Evolutionary conservation across 2,888 invertebrate genomes (phyloP), one percentile per base, ranked within the genome.

Genomic region (Drosophila kuntzei): DNA sequence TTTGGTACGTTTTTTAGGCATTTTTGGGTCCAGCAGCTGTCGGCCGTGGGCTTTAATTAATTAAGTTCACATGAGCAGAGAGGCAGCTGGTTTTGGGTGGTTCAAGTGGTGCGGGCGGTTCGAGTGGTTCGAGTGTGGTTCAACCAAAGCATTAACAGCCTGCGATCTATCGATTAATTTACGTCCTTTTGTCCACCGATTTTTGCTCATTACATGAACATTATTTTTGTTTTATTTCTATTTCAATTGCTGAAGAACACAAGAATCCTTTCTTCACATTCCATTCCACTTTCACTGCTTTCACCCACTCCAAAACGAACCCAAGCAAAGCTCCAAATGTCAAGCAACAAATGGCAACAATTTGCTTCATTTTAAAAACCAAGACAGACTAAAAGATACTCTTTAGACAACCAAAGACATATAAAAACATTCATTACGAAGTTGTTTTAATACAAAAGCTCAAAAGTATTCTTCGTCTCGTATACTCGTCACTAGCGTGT

Each of bases 61-160:
- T 84, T 84, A 84, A 88, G 89, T 84, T 84, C 89, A 84, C 83
- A 88, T 84, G 87, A 88, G 71, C 78, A 80, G 77, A 85, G 82
- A 55, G 59, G 44, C 73, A 64, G 58, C 39, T 16, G 49, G 51
- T 51, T 39, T 25, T 18, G 36, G 36, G 34, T 34, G 34, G n/a
- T 34, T 34, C 44, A 14, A 44, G 44, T 32, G 34, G n/a, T 34
- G 6, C 34, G n/a, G n/a, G 32, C n/a, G 32, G n/a, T 34, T 12
- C 32, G 34, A 6, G 12, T 6, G 6, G 2, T 34, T 22, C 51
- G 25, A 25, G 37, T 37, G 39, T 22, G 22, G 44, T 25, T 34
- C 46, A 34, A 11, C 57, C 36, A 12, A 37, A 46, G 36, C 37
- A 22, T 29, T 27, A 37, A 44, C 54, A 41, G 73, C 49, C 76